These are phyloP conservation scores for Gryllus bimaculatus DNA, from an alignment of 1,140 invertebrate genomes.

Conservation along the genomic window DNA sequence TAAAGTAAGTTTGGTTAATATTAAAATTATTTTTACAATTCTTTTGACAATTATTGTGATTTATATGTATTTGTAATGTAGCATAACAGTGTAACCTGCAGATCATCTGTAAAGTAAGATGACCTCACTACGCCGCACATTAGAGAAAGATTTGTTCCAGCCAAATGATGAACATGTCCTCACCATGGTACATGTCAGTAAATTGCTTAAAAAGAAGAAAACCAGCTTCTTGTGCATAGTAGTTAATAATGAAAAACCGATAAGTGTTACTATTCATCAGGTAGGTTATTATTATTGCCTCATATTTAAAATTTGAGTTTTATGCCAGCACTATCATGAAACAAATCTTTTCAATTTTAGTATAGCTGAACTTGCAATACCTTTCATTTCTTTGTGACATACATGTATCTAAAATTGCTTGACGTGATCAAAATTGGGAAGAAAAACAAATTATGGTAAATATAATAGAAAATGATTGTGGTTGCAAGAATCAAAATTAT, in stretches of 20 bases:
- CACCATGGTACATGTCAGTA: slow-evolving; percentile 67
- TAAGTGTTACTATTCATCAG: slow-evolving; percentile 61
- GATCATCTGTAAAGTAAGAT: slow-evolving; percentile 30
- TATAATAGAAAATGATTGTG: too few species aligned
- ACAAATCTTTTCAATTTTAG: not conserved
- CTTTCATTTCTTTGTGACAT: not conserved
- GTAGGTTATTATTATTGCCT: slow-evolving; percentile 25
- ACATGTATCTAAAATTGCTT: too few species aligned
- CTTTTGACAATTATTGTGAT: too few species aligned
- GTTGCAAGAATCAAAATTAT: too few species aligned
- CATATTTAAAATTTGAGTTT: not conserved
- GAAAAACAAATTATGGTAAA: too few species aligned
- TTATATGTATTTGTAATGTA: too few species aligned
- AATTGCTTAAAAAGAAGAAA: slow-evolving; percentile 66
- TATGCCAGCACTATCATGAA: not conserved
- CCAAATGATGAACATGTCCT: slow-evolving; percentile 69
- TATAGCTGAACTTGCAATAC: not conserved
- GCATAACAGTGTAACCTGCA: too few species aligned
- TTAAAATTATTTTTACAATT: too few species aligned
- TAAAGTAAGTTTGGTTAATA: too few species aligned
- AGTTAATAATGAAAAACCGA: slow-evolving; percentile 58
- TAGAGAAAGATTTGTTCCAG: slow-evolving; percentile 76
- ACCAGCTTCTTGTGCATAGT: slow-evolving; percentile 68
- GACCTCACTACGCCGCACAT: slow-evolving; percentile 54
- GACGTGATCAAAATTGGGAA: too few species aligned